Base-by-base conservation (phyloP, 2,113 vertebrate genomes). In the Noctilio leporinus region DNA sequence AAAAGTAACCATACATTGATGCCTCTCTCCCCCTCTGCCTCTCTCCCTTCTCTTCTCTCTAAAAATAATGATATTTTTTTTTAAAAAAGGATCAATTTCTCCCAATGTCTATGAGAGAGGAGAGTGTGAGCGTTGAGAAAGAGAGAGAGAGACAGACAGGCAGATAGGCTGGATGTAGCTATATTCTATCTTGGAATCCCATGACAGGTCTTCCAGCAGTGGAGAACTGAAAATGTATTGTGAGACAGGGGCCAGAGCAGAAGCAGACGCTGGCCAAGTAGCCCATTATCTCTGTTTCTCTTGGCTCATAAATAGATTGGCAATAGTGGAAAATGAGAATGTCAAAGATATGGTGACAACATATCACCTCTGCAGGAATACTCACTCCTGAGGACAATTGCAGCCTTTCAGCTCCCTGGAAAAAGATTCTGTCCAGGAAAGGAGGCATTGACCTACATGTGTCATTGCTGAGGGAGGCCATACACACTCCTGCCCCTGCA, bases 351-450 rank as follows among this genome's bases (percentile, higher is more conserved):
- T 4, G 2, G 9, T 62, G 14, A 47, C 22, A 22, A 20, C 4
- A 35, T 33, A 35, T 33, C 30, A 33, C 0, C 2, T 53, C 73
- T 53, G 19, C 3, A 16, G 1, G 0, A 30, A 24, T 38, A 7
- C 59, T 80, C 51, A 40, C 33, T 55, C 22, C 59, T 43, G 75
- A 80, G 62, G 35, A 43, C 20, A 22, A 11, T 12, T 8, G 35
- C 7, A 55, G 59, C 35, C 47, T 15, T 65, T n/a, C 62, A n/a
- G 12, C 28, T 43, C 75, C 9, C 17, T 53, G 35, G 59, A 33
- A 53, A 53, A n/a, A 24, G 19, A 43, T 26, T 59, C n/a, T 78
- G 73, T 12, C n/a, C 57, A n/a, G 30, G 87, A 55, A n/a, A 51
- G 49, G 64, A 70, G 26, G 57, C 49, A 28, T 11, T 45, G 88